Percentiles rank a stretch among this genome's conserved stretches.
phyloP scores from a whole-genome alignment of 2,797 vertebrate species.

The Oceanodroma leucorhoa region DNA sequence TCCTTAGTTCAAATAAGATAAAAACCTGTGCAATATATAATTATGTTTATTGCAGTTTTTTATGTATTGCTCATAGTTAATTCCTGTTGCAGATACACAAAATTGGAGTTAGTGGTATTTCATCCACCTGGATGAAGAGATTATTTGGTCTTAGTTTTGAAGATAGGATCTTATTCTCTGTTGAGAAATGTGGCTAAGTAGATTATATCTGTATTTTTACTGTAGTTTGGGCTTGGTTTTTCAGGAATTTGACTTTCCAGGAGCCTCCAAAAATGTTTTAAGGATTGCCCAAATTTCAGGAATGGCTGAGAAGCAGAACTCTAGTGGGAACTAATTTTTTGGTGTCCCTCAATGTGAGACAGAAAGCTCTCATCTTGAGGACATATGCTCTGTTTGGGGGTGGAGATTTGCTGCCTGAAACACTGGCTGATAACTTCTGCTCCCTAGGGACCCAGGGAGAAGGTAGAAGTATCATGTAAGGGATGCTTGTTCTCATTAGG shows the following conservation, averaged over 20 bases:
- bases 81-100: not conserved
- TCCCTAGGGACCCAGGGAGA: not conserved
- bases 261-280: not conserved
- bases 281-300: not conserved
- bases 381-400: fast-evolving
- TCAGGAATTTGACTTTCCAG: not conserved
- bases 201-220: not conserved
- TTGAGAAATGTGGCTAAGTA: not conserved
- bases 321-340: fast-evolving
- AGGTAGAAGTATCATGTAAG: not conserved
- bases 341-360: not conserved
- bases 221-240: not conserved
- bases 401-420: not conserved
- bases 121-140: not conserved
- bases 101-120: not conserved
- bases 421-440: not conserved
- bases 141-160: not conserved
- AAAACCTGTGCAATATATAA: not conserved
- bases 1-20: not conserved
- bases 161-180: not conserved
- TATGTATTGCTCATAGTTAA: not conserved
- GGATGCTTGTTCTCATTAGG: not conserved
- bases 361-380: not conserved
- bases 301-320: not conserved
- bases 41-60: not conserved